A percentile compares a stretch with the other conserved stretches of the same genome.
These are phyloP conservation scores for Hemithea aestivaria DNA, from an alignment of 2,888 invertebrate genomes.

Conservation along the genomic window DNA sequence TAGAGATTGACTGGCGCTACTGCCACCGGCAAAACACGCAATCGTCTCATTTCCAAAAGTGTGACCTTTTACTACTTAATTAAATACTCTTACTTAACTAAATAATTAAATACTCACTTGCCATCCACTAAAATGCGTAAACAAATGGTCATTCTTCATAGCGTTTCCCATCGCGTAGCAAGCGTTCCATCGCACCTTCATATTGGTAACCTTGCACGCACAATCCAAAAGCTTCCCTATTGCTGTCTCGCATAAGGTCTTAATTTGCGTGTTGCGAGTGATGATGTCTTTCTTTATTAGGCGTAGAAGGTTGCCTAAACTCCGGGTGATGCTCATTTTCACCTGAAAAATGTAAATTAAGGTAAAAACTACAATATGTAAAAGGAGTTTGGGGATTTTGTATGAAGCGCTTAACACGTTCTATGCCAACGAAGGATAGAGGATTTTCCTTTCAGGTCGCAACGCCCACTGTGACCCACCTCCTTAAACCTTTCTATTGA, in stretches of 20 bases:
- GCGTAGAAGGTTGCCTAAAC: slow-evolving; percentile 88
- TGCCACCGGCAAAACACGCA: too few species aligned
- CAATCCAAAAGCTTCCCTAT: slow-evolving; percentile 84
- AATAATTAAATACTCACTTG: slow-evolving; percentile 53
- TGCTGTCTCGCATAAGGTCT: slow-evolving; percentile 77
- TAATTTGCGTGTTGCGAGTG: slow-evolving; percentile 64
- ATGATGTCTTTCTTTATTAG: slow-evolving; percentile 78
- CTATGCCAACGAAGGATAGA: too few species aligned
- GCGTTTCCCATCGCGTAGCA: slow-evolving; percentile 92
- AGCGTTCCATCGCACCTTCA: slow-evolving; percentile 96
- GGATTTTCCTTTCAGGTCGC: too few species aligned
- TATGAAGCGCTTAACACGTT: too few species aligned
- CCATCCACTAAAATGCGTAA: slow-evolving; percentile 70
- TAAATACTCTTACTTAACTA: background rate
- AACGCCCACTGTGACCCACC: too few species aligned
- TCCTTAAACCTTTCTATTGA: too few species aligned
- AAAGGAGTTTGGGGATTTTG: too few species aligned
- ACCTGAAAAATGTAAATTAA: slow-evolving; percentile 42
- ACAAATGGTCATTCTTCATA: slow-evolving; percentile 81
- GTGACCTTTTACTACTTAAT: too few species aligned
- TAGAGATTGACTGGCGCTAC: too few species aligned
- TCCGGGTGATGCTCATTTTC: slow-evolving; percentile 88
- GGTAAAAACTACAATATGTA: too few species aligned
- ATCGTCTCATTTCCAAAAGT: too few species aligned
- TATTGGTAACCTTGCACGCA: slow-evolving; percentile 83